Conservation (phyloP, 2,797 vertebrate species). For the Octomys mimax region DNA sequence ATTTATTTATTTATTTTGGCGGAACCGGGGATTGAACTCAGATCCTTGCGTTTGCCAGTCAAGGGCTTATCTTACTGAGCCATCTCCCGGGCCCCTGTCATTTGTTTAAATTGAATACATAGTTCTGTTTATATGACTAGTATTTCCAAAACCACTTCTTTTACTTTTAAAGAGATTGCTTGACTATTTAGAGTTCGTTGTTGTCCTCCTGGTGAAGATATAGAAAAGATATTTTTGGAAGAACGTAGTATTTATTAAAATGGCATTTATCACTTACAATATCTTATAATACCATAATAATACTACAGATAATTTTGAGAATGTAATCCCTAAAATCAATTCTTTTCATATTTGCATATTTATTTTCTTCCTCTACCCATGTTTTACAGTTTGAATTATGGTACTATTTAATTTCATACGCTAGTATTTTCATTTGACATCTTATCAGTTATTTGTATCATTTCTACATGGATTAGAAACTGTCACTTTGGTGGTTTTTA, state of each 20-base stretch:
- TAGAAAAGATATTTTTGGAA: conserved; percentile 35
- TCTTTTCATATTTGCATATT: conserved; percentile 5
- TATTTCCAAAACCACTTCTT: not conserved
- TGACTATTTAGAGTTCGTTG: too few species aligned
- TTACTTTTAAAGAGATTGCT: too few species aligned
- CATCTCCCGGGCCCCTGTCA: not conserved
- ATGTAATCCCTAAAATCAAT: not conserved
- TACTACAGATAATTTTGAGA: conserved; percentile 25
- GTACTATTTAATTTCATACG: not conserved
- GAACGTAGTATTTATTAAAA: conserved; percentile 40
- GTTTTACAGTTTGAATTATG: conserved; percentile 10
- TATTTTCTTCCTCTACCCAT: not conserved
- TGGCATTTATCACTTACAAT: conserved; percentile 27
- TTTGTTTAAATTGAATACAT: conserved; percentile 22
- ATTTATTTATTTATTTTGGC: too few species aligned
- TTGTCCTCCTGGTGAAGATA: not conserved
- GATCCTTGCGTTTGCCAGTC: too few species aligned
- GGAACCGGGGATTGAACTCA: too few species aligned
- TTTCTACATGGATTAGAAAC: not conserved
- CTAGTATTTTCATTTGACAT: not conserved
- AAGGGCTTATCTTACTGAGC: too few species aligned
- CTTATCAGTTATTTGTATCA: not conserved
- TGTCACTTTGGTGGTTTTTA: not conserved
- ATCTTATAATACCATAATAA: not conserved
- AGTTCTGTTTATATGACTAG: not conserved